Evolutionary conservation across 2,113 vertebrate genomes (phyloP), one percentile per base, ranked within the genome.

Genomic region (Gorsachius goisagi): DNA sequence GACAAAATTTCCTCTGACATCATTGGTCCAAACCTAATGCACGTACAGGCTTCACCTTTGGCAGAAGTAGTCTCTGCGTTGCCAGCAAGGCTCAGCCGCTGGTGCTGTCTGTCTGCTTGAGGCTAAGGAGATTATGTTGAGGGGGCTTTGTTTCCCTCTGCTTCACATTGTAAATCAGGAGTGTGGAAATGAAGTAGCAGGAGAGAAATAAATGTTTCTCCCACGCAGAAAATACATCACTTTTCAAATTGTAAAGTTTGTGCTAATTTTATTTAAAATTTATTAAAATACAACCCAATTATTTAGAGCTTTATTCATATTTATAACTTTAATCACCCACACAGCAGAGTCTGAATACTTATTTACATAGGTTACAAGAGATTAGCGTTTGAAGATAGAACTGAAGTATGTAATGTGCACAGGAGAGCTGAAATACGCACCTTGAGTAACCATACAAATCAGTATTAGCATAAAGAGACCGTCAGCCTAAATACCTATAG

Each of bases 191-290:
- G 32, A 68, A 76, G 35, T 49, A 78, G 63, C 74, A 79, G 35
- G 52, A 71, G 39, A 84, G 47, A 79, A 84, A 67, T 72, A 89
- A 16, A 21, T 23, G 30, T 56, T 12, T 87, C 2, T 1, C 24
- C 33, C 69, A 35, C 13, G 64, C 62, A 39, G 17, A 71, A 76
- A 85, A 83, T 53, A 23, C 33, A 62, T 9, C 66, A 89, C 53
- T 49, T 93, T 91, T 88, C 53, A 83, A 90, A 83, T 16, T 32
- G 49, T 76, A 93, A 88, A 79, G 58, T 45, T 52, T 2, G 2
- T 78, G 49, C 58, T 91, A 76, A 78, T 88, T 94, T 91, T 91
- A 83, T 79, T 88, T 95, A 83, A 83, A 94, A 85, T 88, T 72
- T 85, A 93, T 91, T 94, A 66, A 91, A 91, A 83, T 76, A 52